Percentiles rank a stretch among this genome's conserved stretches.
phyloP scores from a whole-genome alignment of 2,888 invertebrate species.

The Smittia aterrima region DNA sequence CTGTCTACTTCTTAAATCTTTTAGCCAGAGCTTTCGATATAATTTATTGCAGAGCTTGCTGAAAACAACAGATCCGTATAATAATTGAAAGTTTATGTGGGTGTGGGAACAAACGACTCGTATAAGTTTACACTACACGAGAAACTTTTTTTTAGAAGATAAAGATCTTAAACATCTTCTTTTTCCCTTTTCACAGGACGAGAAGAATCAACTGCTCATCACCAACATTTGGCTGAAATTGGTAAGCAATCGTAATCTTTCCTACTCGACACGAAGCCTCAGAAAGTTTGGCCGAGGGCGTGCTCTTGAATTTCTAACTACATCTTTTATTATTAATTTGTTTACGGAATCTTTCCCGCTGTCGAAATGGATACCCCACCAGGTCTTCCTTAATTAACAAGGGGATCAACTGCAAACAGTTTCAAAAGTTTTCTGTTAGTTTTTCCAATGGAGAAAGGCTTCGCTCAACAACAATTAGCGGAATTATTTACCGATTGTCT shows the following conservation, averaged over 20 bases:
- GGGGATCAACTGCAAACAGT: constrained; percentile 23
- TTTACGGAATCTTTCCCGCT: not conserved
- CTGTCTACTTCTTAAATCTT: constrained; percentile 9
- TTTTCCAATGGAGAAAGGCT: not conserved
- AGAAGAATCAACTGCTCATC: constrained; percentile 76
- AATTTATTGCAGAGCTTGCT: constrained; percentile 18
- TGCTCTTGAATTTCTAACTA: not conserved
- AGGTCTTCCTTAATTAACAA: constrained; percentile 24
- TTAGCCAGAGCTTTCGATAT: not conserved
- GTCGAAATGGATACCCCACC: not conserved
- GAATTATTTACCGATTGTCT: constrained; percentile 20
- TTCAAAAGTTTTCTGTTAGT: not conserved
- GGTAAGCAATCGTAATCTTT: constrained; percentile 46
- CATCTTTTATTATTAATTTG: not conserved
- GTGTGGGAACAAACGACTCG: not conserved
- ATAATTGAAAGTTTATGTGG: constrained; percentile 33
- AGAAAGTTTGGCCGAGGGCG: not conserved
- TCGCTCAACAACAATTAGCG: not conserved
- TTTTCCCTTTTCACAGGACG: constrained; percentile 63
- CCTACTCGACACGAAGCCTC: not conserved
- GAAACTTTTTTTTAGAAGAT: constrained; percentile 9
- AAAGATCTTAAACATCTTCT: not conserved
- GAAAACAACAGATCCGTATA: constrained; percentile 29
- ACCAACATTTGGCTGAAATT: constrained; percentile 70
- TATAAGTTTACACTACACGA: not conserved